phyloP scores from a whole-genome alignment of 1,140 invertebrate species.

The Lordiphosa clarofinis region DNA sequence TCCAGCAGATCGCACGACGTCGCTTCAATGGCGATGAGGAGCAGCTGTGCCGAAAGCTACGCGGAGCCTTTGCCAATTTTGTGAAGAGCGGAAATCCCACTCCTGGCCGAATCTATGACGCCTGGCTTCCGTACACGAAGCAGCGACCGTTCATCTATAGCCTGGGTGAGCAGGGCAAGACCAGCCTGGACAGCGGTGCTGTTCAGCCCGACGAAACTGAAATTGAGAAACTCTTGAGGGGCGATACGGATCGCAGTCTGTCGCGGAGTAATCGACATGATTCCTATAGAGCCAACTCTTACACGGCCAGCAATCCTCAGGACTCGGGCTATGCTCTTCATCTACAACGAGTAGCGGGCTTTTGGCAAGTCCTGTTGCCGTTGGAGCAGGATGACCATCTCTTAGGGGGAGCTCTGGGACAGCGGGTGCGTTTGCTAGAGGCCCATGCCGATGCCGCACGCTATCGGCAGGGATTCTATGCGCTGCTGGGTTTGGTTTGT shows the following conservation, averaged over 20 bases:
- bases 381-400: conserved; percentile 30
- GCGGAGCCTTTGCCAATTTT: conserved; percentile 83
- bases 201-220: conserved; percentile 31
- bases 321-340: conserved; percentile 63
- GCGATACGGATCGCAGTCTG: conserved; percentile 53
- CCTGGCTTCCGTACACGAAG: conserved; percentile 82
- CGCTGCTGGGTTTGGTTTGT: conserved; percentile 62
- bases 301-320: conserved; percentile 44
- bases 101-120: conserved; percentile 81
- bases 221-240: conserved; percentile 46
- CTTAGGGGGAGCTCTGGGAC: conserved; percentile 24
- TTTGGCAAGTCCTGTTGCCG: conserved; percentile 70
- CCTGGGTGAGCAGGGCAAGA: conserved; percentile 66
- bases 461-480: conserved; percentile 76
- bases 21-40: conserved; percentile 82
- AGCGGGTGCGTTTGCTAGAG: conserved; percentile 57
- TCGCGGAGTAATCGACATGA: conserved; percentile 58
- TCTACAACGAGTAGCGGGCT: conserved; percentile 59
- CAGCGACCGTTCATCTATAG: conserved; percentile 80
- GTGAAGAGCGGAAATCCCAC: conserved; percentile 83
- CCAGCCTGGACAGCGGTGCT: not conserved
- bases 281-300: conserved; percentile 33
- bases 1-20: conserved; percentile 83
- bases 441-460: conserved; percentile 67
- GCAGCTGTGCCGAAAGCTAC: conserved; percentile 81